Percentiles rank a stretch among this genome's conserved stretches.
Evolutionary conservation across 2,113 vertebrate genomes (phyloP).

Genomic region (Hemibagrus wyckioides): DNA sequence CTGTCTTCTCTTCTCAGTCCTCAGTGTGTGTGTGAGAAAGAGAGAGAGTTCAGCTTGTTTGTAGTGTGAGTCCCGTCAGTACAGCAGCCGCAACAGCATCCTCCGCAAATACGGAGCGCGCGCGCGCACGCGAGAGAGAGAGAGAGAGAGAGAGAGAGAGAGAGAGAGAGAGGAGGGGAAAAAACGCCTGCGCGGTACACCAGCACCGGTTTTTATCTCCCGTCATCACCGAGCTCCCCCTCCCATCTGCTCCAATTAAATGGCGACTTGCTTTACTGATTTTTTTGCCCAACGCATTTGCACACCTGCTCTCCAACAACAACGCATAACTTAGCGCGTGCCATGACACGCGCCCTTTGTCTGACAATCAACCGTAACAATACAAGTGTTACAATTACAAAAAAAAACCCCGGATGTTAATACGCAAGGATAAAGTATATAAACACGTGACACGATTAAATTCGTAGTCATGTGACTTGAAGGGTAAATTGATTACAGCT

Average conservation of each 20-base stretch:
- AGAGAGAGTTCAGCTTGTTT: not conserved
- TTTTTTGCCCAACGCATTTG: not conserved
- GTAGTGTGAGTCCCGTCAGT: constrained; percentile 4
- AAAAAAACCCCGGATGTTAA: not conserved
- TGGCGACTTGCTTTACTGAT: not conserved
- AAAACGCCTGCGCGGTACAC: not conserved
- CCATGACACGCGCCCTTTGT: not conserved
- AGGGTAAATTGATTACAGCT: not conserved
- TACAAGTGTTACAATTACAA: not conserved
- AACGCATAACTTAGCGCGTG: not conserved
- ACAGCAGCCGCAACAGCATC: constrained; percentile 27
- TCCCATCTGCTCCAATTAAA: constrained; percentile 15
- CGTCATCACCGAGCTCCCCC: constrained; percentile 6
- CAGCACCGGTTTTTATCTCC: constrained; percentile 19
- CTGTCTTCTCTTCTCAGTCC: not conserved
- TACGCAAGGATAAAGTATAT: not conserved
- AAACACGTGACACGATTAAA: not conserved
- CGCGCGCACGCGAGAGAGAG: not conserved
- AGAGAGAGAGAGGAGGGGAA: not conserved
- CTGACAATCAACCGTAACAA: too few species aligned
- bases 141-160: not conserved
- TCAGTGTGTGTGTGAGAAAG: not conserved
- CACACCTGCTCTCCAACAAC: not conserved
- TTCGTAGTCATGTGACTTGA: not conserved
- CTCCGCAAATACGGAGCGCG: constrained; percentile 25